Evolutionary conservation across 2,797 vertebrate species (phyloP).

Genomic region (Lates japonicus): DNA sequence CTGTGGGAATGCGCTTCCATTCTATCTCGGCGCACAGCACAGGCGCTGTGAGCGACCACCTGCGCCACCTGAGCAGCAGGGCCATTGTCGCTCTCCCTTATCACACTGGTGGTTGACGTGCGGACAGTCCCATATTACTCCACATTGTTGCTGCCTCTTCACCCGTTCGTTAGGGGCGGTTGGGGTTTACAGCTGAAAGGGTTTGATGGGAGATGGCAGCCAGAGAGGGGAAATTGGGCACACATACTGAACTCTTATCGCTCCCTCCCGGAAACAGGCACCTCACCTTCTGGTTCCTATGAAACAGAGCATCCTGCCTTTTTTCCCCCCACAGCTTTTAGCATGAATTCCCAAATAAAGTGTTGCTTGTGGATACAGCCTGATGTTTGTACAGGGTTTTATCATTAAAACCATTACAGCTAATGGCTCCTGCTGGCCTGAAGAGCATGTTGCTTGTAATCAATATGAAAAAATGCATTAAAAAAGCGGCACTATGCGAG

Average conservation of each 20-base stretch:
- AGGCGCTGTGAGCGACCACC: too few species aligned
- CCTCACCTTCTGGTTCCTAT: conserved; percentile 41
- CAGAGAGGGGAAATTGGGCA: neutral
- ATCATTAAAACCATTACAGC: conserved; percentile 31
- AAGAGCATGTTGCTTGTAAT: conserved; percentile 51
- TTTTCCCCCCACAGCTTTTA: neutral
- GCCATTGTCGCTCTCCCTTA: conserved; percentile 80
- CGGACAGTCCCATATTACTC: conserved; percentile 61
- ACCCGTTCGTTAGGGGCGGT: conserved; percentile 5
- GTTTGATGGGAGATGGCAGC: neutral
- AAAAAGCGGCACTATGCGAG: too few species aligned
- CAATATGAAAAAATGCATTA: neutral
- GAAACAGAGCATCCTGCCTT: conserved; percentile 19
- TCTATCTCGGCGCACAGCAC: conserved; percentile 63
- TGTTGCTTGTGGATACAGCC: neutral
- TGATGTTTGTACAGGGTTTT: conserved; percentile 5
- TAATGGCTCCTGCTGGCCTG: conserved; percentile 2
- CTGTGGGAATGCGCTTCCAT: conserved; percentile 52
- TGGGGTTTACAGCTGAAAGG: neutral
- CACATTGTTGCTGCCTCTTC: conserved; percentile 65
- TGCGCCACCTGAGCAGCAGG: conserved; percentile 75
- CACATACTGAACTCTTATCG: conserved; percentile 58
- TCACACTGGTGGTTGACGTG: conserved; percentile 62
- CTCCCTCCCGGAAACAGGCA: conserved; percentile 65
- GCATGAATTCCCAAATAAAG: conserved; percentile 24